Conservation (phyloP, 2,113 vertebrate species). For the Phalacrocorax brasilianus region DNA sequence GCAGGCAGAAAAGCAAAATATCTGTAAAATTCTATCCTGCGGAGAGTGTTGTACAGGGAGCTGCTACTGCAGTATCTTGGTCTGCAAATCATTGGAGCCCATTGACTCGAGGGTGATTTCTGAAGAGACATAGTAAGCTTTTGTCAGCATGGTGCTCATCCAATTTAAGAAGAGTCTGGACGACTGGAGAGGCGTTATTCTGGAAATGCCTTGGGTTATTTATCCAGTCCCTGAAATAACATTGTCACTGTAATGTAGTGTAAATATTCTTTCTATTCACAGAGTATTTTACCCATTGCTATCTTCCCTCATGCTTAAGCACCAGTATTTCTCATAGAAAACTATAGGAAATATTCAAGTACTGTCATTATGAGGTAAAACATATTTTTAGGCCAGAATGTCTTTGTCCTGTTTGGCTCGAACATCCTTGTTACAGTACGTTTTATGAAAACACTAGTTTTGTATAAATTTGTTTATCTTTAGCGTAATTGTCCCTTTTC, state of each 20-base stretch:
- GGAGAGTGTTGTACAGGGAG: neutral
- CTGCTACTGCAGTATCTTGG: neutral
- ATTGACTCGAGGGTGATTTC: neutral
- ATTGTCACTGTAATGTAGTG: accelerated
- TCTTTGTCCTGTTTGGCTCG: neutral
- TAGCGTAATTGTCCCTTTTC: neutral
- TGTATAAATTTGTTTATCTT: neutral
- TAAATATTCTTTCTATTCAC: neutral
- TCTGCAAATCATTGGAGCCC: neutral
- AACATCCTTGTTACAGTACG: neutral
- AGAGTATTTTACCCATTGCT: neutral
- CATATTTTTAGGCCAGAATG: neutral
- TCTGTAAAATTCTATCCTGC: neutral
- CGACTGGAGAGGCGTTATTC: neutral
- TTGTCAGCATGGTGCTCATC: neutral
- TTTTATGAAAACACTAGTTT: neutral
- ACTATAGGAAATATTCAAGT: neutral
- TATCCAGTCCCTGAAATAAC: neutral
- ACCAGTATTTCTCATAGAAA: neutral
- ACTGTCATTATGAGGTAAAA: neutral
- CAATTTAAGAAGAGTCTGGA: neutral
- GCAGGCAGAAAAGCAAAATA: neutral
- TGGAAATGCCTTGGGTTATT: neutral
- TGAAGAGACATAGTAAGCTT: neutral
- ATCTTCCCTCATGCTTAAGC: neutral